These are phyloP conservation scores for Elgonia sp. DNA, from an alignment of 2,888 invertebrate genomes.

Conservation along the genomic window DNA sequence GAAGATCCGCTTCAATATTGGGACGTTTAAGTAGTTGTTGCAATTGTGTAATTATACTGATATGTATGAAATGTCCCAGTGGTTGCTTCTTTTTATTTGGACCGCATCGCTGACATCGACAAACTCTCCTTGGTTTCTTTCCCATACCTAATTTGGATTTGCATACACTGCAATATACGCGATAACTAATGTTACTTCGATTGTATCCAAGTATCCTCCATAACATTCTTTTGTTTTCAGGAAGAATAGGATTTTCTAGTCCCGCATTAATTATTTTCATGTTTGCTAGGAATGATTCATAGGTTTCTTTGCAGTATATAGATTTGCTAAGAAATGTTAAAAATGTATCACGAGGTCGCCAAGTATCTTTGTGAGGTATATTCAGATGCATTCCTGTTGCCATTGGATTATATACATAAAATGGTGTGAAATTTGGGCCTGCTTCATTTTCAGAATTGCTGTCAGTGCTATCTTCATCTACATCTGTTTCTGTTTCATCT, in stretches of 20 bases:
- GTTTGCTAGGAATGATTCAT: background rate
- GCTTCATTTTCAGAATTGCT: no score
- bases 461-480: no score
- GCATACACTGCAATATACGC: slow-evolving; percentile 1
- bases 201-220: slow-evolving; percentile 27
- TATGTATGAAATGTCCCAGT: slow-evolving; percentile 25
- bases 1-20: background rate
- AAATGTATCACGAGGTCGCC: slow-evolving; percentile 12
- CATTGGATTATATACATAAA: background rate
- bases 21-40: slow-evolving; percentile 7
- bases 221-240: slow-evolving; percentile 3
- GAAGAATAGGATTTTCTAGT: background rate
- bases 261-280: slow-evolving; percentile 15
- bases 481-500: no score
- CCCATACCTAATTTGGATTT: slow-evolving; percentile 20
- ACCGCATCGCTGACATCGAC: slow-evolving; percentile 19
- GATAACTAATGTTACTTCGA: background rate
- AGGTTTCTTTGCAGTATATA: background rate
- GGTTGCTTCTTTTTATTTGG: slow-evolving; percentile 35
- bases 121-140: slow-evolving; percentile 81
- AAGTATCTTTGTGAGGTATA: background rate
- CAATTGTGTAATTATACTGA: slow-evolving; percentile 16
- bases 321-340: background rate
- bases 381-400: background rate
- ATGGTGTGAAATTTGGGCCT: no score